phyloP scores from a whole-genome alignment of 1,140 invertebrate species.

The Radopholus similis region DNA sequence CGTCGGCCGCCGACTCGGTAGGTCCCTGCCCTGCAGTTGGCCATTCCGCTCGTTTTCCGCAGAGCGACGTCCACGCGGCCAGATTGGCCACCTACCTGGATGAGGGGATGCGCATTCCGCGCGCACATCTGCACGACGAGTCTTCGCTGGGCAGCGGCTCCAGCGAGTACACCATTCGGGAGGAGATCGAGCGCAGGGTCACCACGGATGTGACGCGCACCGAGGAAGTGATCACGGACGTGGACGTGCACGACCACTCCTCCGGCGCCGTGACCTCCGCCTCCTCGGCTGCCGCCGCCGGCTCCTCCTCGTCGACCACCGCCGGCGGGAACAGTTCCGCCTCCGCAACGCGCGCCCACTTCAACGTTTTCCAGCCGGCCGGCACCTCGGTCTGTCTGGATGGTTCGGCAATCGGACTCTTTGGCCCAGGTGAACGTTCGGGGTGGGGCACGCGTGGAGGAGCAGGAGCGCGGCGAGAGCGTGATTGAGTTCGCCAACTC shows the following conservation, averaged over 20 bases:
- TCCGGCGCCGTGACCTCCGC: conserved; percentile 9
- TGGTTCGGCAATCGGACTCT: neutral
- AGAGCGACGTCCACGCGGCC: conserved; percentile 40
- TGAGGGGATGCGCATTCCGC: conserved; percentile 56
- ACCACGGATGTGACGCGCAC: conserved; percentile 37
- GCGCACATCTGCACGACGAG: conserved; percentile 50
- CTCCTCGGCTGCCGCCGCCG: conserved; percentile 38
- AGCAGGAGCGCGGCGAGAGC: conserved; percentile 57
- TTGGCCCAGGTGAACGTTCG: conserved; percentile 8
- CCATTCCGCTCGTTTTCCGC: neutral
- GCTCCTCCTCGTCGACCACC: neutral
- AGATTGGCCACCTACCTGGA: conserved; percentile 49
- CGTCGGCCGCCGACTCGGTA: conserved; percentile 15
- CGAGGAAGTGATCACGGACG: conserved; percentile 31
- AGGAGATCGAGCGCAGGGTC: conserved; percentile 56
- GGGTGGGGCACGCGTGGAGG: conserved; percentile 23
- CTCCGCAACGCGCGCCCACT: conserved; percentile 23
- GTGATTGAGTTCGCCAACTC: conserved; percentile 59
- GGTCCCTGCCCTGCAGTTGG: neutral
- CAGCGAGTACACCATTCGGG: conserved; percentile 57
- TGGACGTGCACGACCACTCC: conserved; percentile 32
- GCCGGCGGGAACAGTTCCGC: conserved; percentile 10
- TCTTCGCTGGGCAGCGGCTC: conserved; percentile 53
- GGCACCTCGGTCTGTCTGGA: neutral
- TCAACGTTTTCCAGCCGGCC: neutral